Evolutionary conservation across 2,113 vertebrate species (phyloP).

Genomic region (Rhinogobius similis): DNA sequence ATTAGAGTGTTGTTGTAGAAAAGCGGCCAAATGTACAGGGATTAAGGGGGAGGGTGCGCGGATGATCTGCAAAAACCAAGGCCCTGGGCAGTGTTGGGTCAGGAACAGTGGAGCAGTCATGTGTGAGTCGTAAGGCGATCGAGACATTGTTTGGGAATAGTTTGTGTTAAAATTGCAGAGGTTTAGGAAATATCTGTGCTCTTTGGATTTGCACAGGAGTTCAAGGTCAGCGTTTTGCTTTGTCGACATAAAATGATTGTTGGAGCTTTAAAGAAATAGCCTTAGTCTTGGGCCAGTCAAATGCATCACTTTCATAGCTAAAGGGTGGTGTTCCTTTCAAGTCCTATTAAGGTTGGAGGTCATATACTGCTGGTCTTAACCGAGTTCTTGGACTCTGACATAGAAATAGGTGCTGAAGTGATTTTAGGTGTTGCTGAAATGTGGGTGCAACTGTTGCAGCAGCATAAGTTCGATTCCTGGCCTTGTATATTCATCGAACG

Average conservation of each 20-base stretch:
- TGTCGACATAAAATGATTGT: background rate
- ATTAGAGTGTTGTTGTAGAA: slow-evolving; percentile 60
- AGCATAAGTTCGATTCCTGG: too few species aligned
- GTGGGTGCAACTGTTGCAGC: too few species aligned
- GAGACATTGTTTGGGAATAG: background rate
- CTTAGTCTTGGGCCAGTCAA: too few species aligned
- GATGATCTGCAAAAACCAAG: slow-evolving; percentile 5
- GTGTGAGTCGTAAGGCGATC: background rate
- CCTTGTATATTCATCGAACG: too few species aligned
- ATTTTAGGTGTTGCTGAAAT: too few species aligned
- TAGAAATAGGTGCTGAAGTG: too few species aligned
- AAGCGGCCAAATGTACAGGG: slow-evolving; percentile 45
- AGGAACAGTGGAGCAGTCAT: background rate
- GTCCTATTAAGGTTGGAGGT: background rate
- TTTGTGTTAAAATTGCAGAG: background rate
- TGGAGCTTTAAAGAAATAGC: background rate
- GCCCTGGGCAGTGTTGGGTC: slow-evolving; percentile 1
- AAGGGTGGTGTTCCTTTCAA: background rate
- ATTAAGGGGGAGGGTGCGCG: slow-evolving; percentile 19
- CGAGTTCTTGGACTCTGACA: too few species aligned
- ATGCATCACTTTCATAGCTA: background rate
- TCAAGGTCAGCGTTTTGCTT: background rate
- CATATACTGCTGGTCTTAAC: too few species aligned
- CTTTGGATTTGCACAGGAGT: background rate
- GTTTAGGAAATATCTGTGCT: background rate